Evolutionary conservation across 2,113 vertebrate genomes (phyloP).

Genomic region (Seriola dumerili): DNA sequence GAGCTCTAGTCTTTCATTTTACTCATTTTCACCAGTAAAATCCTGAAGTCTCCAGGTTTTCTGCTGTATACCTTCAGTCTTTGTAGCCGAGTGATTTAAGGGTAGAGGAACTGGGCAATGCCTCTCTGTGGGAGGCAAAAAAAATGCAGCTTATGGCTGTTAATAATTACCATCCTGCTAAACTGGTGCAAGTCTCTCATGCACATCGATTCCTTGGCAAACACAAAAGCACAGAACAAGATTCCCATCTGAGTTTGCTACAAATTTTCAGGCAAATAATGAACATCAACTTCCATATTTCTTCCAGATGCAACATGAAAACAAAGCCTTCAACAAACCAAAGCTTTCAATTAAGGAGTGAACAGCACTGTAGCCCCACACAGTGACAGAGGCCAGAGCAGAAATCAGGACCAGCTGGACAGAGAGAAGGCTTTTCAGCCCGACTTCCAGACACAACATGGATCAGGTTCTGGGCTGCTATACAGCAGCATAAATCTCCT

Average conservation of each 20-base stretch:
- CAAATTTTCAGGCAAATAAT: constrained; percentile 30
- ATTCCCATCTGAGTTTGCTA: background rate
- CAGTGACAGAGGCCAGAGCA: constrained; percentile 89
- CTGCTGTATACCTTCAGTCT: background rate
- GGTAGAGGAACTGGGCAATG: background rate
- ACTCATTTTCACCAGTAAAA: background rate
- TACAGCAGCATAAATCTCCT: constrained; percentile 94
- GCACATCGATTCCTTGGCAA: constrained; percentile 25
- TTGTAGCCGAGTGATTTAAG: constrained; percentile 1
- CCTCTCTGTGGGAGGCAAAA: constrained; percentile 64
- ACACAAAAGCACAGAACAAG: constrained; percentile 12
- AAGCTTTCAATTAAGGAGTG: constrained; percentile 80
- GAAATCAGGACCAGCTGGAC: constrained; percentile 93
- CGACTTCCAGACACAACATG: constrained; percentile 90
- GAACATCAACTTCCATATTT: constrained; percentile 77
- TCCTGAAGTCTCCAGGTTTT: background rate
- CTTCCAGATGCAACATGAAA: constrained; percentile 17
- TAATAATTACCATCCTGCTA: constrained; percentile 83
- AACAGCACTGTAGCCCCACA: constrained; percentile 80
- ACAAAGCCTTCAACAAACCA: constrained; percentile 30
- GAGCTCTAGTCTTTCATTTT: constrained; percentile 12
- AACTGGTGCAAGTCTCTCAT: constrained; percentile 52
- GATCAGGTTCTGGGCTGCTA: constrained; percentile 95
- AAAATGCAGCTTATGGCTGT: constrained; percentile 64
- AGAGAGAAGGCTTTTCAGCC: constrained; percentile 89